Percentiles rank a stretch among this genome's conserved stretches.
phyloP scores from a whole-genome alignment of 1,140 invertebrate species.

The Nymphalis io region DNA sequence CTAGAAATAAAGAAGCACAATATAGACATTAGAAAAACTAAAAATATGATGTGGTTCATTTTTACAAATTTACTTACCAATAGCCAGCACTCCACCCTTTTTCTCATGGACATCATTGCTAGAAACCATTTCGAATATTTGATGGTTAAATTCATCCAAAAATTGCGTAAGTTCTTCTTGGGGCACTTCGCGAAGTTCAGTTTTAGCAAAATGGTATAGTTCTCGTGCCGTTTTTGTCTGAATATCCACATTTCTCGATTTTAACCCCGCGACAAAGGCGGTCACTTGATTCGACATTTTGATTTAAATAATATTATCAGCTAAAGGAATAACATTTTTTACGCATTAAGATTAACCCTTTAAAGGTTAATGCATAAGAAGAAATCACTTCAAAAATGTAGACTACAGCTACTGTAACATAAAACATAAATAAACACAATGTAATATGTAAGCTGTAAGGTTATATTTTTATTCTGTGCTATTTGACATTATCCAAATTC shows the following conservation, averaged over 20 bases:
- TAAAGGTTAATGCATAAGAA: neutral
- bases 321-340: conserved; percentile 2
- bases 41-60: conserved; percentile 27
- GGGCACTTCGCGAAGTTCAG: conserved; percentile 95
- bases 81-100: conserved; percentile 96
- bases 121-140: conserved; percentile 97
- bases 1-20: conserved; percentile 79
- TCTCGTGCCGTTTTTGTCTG: conserved; percentile 93
- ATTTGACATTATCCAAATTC: neutral
- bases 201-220: conserved; percentile 94
- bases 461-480: conserved; percentile 14
- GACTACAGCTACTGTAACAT: too few relatives aligned
- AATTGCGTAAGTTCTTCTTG: conserved; percentile 94
- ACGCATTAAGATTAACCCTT: neutral
- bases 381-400: conserved; percentile 4
- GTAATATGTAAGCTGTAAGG: neutral
- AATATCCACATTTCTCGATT: conserved; percentile 92
- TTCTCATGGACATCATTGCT: conserved; percentile 96
- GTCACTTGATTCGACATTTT: conserved; percentile 82
- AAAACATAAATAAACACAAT: conserved; percentile 16
- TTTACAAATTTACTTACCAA: conserved; percentile 83
- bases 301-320: conserved; percentile 9
- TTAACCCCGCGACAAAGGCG: conserved; percentile 92
- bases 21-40: conserved; percentile 7
- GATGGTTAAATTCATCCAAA: conserved; percentile 97